A percentile compares a stretch with the other conserved stretches of the same genome.
phyloP scores from a whole-genome alignment of 1,140 invertebrate genomes.

The Theocolax elegans region DNA sequence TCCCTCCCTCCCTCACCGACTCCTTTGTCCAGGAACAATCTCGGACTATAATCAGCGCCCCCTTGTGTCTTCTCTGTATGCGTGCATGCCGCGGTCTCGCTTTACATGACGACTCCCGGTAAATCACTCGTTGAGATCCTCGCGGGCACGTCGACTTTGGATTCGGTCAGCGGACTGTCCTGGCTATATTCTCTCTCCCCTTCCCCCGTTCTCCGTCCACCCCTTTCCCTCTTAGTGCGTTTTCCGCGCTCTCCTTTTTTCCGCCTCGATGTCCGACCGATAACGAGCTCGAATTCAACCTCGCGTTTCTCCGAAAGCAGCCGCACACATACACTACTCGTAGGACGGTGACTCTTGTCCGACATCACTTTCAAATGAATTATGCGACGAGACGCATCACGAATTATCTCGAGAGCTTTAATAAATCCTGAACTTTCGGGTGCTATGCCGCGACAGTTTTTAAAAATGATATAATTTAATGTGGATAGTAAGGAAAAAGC shows the following conservation, averaged over 20 bases:
- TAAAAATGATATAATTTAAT: no score
- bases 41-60: constrained; percentile 64
- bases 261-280: constrained; percentile 54
- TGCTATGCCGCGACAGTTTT: no score
- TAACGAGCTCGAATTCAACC: constrained; percentile 51
- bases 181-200: constrained; percentile 30
- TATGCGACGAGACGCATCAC: no score
- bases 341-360: not conserved
- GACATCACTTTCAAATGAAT: not conserved
- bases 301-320: constrained; percentile 19
- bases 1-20: no score
- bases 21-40: constrained; percentile 59
- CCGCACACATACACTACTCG: not conserved
- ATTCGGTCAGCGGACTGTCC: constrained; percentile 57
- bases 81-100: constrained; percentile 54
- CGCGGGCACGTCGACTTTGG: constrained; percentile 48
- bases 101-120: constrained; percentile 59
- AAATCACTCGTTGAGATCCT: constrained; percentile 61
- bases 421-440: constrained; percentile 7
- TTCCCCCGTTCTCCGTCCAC: constrained; percentile 35
- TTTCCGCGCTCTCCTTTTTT: constrained; percentile 47
- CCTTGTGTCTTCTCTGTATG: constrained; percentile 54
- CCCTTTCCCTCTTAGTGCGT: constrained; percentile 28
- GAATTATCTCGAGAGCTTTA: not conserved
- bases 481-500: no score